These are phyloP conservation scores for Lithodes maja DNA, from an alignment of 2,888 invertebrate genomes.

Conservation along the genomic window DNA sequence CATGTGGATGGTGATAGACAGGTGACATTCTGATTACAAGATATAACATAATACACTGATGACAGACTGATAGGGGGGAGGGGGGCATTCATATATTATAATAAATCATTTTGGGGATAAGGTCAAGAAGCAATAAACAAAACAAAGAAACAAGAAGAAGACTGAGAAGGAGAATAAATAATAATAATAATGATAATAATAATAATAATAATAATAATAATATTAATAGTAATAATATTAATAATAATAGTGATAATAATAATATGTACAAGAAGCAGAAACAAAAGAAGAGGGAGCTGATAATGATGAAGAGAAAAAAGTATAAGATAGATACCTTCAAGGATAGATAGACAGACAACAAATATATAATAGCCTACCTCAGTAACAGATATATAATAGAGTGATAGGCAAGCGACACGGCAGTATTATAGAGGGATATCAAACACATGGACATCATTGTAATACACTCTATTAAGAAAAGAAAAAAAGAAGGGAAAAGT, in stretches of 20 bases:
- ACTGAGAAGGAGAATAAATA: not conserved
- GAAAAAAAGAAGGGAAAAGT: not conserved
- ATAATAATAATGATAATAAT: not conserved
- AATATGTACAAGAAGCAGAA: slow-evolving; percentile 1
- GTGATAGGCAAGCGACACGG: no score
- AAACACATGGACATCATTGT: no score
- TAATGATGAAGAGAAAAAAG: not conserved
- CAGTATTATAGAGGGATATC: no score
- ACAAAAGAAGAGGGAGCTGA: not conserved
- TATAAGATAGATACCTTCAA: not conserved
- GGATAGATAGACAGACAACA: not conserved
- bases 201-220: not conserved
- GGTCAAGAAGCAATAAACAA: not conserved
- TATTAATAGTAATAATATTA: not conserved
- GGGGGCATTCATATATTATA: no score
- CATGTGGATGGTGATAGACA: not conserved
- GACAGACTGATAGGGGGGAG: no score
- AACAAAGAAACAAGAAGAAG: not conserved
- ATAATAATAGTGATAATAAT: not conserved
- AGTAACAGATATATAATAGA: no score
- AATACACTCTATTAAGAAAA: not conserved
- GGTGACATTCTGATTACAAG: not conserved
- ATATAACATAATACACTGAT: no score
- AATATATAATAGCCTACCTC: no score
- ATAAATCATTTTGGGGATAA: no score